phyloP scores from a whole-genome alignment of 2,888 invertebrate genomes.

The Prostheceraeus crozeri region DNA sequence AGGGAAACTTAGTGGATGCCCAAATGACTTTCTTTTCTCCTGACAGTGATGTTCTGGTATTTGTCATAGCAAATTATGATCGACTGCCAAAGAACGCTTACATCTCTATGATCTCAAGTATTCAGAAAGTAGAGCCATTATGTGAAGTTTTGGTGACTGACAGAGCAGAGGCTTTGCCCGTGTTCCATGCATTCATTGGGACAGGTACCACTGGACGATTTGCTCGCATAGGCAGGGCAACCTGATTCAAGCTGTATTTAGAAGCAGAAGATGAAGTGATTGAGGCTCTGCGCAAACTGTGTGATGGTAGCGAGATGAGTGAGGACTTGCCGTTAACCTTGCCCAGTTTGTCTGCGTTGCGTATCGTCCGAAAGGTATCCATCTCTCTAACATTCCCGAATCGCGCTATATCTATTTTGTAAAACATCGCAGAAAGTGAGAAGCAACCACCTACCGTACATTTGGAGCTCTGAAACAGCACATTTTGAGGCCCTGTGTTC shows the following conservation, averaged over 20 bases:
- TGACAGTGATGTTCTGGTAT: conserved; percentile 23
- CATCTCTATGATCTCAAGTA: not conserved
- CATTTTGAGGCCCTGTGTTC: conserved; percentile 27
- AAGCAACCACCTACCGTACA: conserved; percentile 32
- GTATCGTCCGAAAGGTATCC: conserved; percentile 31
- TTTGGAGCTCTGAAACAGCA: conserved; percentile 32
- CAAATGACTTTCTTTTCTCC: conserved; percentile 26
- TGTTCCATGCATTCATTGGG: conserved; percentile 29
- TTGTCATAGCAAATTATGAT: conserved; percentile 28
- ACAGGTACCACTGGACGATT: conserved; percentile 35
- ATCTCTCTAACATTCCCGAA: conserved; percentile 27
- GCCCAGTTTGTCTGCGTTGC: conserved; percentile 30
- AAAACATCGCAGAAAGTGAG: conserved; percentile 25
- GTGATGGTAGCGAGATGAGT: not conserved
- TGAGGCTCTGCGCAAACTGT: not conserved
- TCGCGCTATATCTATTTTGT: conserved; percentile 33
- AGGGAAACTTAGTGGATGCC: conserved; percentile 21
- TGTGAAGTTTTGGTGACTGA: not conserved
- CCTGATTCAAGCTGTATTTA: conserved; percentile 30
- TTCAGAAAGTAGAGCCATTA: not conserved
- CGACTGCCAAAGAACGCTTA: not conserved
- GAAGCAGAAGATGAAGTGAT: not conserved
- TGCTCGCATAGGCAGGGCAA: conserved; percentile 35
- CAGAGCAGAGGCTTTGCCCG: conserved; percentile 24
- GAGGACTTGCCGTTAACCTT: not conserved